Conservation (phyloP, 2,797 vertebrate species). For the Allobates femoralis region DNA sequence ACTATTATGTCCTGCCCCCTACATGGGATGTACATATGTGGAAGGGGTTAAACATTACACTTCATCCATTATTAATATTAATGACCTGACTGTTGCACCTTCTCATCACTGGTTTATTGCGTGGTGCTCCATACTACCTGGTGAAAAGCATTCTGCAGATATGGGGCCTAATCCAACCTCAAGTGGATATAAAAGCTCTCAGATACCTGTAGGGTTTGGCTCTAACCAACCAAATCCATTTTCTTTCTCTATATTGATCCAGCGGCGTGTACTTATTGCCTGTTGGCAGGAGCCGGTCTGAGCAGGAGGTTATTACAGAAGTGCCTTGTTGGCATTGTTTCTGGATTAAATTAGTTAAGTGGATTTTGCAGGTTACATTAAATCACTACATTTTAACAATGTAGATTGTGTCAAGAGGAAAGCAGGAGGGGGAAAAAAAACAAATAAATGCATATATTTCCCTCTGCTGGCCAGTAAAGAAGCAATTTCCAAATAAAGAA, state of each 20-base stretch:
- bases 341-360: slow-evolving; percentile 41
- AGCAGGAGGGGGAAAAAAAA: no score
- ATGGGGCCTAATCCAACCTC: not conserved
- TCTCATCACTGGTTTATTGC: not conserved
- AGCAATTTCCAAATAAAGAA: not conserved
- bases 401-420: not conserved
- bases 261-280: not conserved
- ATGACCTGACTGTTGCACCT: not conserved
- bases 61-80: not conserved
- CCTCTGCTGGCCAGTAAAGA: slow-evolving; percentile 13
- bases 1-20: no score
- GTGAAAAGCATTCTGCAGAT: not conserved
- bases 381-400: slow-evolving; percentile 25
- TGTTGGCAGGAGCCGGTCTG: slow-evolving; percentile 13
- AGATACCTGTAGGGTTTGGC: slow-evolving; percentile 8
- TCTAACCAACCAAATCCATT: slow-evolving; percentile 28
- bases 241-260: slow-evolving; percentile 26
- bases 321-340: slow-evolving; percentile 23
- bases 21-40: no score
- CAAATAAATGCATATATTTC: not conserved
- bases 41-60: not conserved
- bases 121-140: not conserved
- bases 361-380: slow-evolving; percentile 19
- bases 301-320: slow-evolving; percentile 25
- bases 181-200: slow-evolving; percentile 9